Evolutionary conservation across 2,797 vertebrate genomes (phyloP).

Genomic region (Nannoperca obscura): DNA sequence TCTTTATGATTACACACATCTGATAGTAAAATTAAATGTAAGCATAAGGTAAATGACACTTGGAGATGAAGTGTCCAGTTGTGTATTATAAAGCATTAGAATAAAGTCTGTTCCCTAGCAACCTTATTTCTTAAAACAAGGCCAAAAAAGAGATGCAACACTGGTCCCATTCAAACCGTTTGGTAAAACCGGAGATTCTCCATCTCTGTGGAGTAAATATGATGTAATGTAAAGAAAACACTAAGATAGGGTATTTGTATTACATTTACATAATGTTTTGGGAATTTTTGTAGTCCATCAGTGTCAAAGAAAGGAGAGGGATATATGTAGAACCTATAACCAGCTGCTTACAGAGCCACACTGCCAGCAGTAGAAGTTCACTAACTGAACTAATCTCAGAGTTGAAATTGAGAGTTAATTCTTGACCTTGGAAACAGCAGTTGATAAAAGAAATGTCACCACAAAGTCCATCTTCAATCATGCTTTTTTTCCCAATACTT

Average conservation of each 20-base stretch:
- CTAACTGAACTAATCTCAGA: too few relatives aligned
- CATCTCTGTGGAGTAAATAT: background rate
- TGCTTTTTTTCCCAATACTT: too few relatives aligned
- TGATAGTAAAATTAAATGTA: constrained; percentile 60
- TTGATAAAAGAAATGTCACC: too few relatives aligned
- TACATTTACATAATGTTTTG: background rate
- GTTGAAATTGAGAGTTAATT: too few relatives aligned
- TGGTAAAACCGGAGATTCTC: background rate
- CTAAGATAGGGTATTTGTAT: too few relatives aligned
- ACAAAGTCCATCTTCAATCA: too few relatives aligned
- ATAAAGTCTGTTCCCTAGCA: constrained; percentile 20
- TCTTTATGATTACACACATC: constrained; percentile 49
- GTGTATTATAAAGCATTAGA: constrained; percentile 42
- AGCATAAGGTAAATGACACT: constrained; percentile 44
- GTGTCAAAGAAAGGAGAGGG: background rate
- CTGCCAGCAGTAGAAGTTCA: too few relatives aligned
- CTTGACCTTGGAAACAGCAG: too few relatives aligned
- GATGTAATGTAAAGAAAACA: background rate
- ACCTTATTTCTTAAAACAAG: background rate
- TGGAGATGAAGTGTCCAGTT: constrained; percentile 34
- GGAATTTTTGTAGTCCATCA: background rate
- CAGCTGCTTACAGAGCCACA: too few relatives aligned
- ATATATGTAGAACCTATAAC: too few relatives aligned
- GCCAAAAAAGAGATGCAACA: background rate
- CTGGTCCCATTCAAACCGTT: background rate